A percentile compares a stretch with the other conserved stretches of the same genome.
Conservation (phyloP, 1,140 invertebrate genomes). For the Drosophila ohnishii region DNA sequence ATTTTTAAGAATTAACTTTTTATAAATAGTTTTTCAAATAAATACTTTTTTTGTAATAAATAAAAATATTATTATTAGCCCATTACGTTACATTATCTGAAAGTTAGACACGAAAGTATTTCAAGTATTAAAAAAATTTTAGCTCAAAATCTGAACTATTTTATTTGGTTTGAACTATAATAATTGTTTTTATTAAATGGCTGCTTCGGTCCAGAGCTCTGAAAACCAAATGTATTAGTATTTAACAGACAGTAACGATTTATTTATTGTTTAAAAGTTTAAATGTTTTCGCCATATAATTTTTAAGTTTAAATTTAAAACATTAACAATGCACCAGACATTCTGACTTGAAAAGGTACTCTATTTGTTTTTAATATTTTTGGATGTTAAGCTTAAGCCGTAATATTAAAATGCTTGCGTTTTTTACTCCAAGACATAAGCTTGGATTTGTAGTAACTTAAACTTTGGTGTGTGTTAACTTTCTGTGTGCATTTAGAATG, state of each 20-base stretch:
- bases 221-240: not conserved
- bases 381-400: constrained; percentile 10
- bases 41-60: too few species aligned
- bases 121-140: not conserved
- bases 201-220: not conserved
- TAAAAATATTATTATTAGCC: too few species aligned
- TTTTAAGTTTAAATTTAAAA: constrained; percentile 5
- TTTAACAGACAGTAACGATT: constrained; percentile 9
- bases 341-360: constrained; percentile 15
- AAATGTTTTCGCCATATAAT: not conserved
- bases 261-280: constrained; percentile 8
- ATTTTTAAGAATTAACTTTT: too few species aligned
- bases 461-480: constrained; percentile 29
- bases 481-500: constrained; percentile 35
- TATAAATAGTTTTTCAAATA: too few species aligned
- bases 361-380: not conserved
- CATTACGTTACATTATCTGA: too few species aligned
- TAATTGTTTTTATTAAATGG: not conserved
- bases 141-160: not conserved
- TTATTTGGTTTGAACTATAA: not conserved
- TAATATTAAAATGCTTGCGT: constrained; percentile 4
- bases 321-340: constrained; percentile 19
- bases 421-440: not conserved
- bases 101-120: too few species aligned
- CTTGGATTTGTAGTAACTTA: constrained; percentile 19